phyloP scores from a whole-genome alignment of 1,140 invertebrate species.

The Philaenus spumarius region DNA sequence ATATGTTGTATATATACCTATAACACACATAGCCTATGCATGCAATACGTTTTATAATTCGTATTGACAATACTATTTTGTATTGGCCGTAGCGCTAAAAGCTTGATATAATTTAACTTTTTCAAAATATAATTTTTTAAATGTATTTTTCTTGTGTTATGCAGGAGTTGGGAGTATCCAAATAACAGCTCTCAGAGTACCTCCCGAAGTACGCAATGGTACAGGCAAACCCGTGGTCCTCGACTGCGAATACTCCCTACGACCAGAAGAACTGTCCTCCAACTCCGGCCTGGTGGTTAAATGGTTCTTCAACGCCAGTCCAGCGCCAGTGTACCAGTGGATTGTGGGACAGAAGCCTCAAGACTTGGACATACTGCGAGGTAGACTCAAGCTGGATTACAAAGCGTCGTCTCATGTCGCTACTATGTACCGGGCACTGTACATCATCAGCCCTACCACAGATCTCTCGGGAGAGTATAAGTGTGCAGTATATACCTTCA shows the following conservation, averaged over 20 bases:
- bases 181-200: conserved; percentile 61
- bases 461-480: conserved; percentile 69
- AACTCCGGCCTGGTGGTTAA: conserved; percentile 60
- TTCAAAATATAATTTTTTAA: background rate
- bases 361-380: conserved; percentile 47
- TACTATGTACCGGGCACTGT: conserved; percentile 66
- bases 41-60: too few species aligned
- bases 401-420: conserved; percentile 54
- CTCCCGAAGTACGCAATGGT: conserved; percentile 59
- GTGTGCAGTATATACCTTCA: conserved; percentile 66
- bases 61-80: too few species aligned
- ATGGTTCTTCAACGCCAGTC: conserved; percentile 65
- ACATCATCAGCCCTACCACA: conserved; percentile 60
- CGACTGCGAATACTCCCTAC: conserved; percentile 64
- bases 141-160: conserved; percentile 3
- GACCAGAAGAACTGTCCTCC: conserved; percentile 45
- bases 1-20: too few species aligned
- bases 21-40: too few species aligned
- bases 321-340: conserved; percentile 68
- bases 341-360: conserved; percentile 43
- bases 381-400: conserved; percentile 60
- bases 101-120: too few species aligned
- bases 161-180: conserved; percentile 47
- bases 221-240: conserved; percentile 55
- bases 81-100: too few species aligned